Conservation (phyloP, 1,140 invertebrate species). For the Brachionus koreanus region DNA sequence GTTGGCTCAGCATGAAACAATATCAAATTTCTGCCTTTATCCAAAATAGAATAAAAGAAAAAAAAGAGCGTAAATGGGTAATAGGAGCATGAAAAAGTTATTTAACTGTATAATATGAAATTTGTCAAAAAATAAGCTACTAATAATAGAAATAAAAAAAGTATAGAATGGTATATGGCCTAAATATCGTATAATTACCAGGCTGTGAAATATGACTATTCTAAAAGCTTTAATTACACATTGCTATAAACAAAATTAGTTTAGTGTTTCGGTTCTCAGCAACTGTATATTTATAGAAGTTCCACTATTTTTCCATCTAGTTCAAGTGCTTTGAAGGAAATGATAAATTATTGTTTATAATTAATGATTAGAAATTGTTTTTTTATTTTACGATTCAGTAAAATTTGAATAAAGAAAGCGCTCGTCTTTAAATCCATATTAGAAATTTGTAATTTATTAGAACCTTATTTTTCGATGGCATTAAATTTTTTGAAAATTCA, state of each 20-base stretch:
- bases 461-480: conserved; percentile 27
- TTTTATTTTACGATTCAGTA: conserved; percentile 37
- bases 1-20: conserved; percentile 24
- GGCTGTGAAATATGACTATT: neutral
- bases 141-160: neutral
- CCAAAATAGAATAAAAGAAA: neutral
- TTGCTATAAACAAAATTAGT: neutral
- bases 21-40: conserved; percentile 16
- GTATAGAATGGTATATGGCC: neutral
- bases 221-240: neutral
- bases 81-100: conserved; percentile 7
- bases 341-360: conserved; percentile 41
- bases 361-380: conserved; percentile 39
- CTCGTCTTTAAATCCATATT: neutral
- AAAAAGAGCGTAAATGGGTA: neutral
- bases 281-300: neutral
- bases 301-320: neutral
- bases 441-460: conserved; percentile 36
- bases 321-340: conserved; percentile 27
- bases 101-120: conserved; percentile 19
- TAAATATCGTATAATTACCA: neutral
- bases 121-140: conserved; percentile 35
- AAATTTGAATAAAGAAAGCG: neutral
- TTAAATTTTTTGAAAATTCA: conserved; percentile 25
- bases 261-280: neutral